These are phyloP conservation scores for Zosterops lateralis DNA, from an alignment of 2,113 vertebrate species.

Conservation along the genomic window DNA sequence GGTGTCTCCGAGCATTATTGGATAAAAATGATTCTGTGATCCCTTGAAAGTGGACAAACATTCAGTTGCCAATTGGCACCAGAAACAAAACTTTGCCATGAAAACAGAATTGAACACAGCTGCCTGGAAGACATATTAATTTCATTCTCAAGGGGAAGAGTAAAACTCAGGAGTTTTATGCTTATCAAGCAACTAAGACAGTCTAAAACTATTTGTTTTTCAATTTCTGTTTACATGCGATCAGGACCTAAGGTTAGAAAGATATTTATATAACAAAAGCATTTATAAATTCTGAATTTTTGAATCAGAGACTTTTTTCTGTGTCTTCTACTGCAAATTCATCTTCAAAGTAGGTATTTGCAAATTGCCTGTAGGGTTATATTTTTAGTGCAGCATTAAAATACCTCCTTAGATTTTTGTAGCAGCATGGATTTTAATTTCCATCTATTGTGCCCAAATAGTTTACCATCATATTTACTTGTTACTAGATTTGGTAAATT, in stretches of 20 bases:
- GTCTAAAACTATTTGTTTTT: conserved; percentile 1
- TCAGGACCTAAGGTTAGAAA: not conserved
- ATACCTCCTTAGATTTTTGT: not conserved
- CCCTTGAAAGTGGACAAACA: not conserved
- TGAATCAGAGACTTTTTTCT: not conserved
- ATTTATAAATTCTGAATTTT: not conserved
- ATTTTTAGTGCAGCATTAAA: not conserved
- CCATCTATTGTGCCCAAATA: not conserved
- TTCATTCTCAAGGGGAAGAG: conserved; percentile 28
- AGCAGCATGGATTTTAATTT: not conserved
- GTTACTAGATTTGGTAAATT: not conserved
- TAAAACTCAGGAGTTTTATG: conserved; percentile 39
- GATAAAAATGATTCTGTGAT: conserved; percentile 27
- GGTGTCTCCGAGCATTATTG: not conserved
- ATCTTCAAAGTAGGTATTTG: not conserved
- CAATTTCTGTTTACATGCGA: not conserved
- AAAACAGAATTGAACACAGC: conserved; percentile 4
- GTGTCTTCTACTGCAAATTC: not conserved
- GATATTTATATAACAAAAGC: not conserved
- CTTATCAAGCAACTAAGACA: conserved; percentile 33
- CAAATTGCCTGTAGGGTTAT: not conserved
- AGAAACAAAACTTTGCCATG: conserved; percentile 11
- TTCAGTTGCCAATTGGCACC: conserved; percentile 3
- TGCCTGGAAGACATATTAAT: conserved; percentile 38
- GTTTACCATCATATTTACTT: not conserved